These are phyloP conservation scores for Pionites leucogaster DNA, from an alignment of 2,113 vertebrate genomes.

Conservation along the genomic window DNA sequence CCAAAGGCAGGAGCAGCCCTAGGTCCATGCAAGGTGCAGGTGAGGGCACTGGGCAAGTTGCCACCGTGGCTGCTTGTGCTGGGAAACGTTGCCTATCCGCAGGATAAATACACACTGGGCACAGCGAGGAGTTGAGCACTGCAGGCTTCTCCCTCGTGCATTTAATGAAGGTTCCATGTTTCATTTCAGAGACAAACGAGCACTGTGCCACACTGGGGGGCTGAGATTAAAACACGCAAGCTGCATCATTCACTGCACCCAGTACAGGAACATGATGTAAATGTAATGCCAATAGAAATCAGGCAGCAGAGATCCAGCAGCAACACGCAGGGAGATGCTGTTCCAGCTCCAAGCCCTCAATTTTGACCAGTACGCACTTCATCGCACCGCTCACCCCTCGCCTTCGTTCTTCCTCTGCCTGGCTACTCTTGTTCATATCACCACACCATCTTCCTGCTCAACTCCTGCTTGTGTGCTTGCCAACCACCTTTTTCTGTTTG, in stretches of 20 bases:
- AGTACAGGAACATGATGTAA: background rate
- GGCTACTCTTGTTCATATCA: background rate
- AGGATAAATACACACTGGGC: slow-evolving; percentile 1
- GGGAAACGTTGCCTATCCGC: background rate
- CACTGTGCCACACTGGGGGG: slow-evolving; percentile 33
- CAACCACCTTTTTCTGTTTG: background rate
- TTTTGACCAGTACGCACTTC: background rate
- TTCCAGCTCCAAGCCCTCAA: background rate
- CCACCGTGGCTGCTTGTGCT: background rate
- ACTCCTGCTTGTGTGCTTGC: background rate
- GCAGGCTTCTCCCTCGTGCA: slow-evolving; percentile 35
- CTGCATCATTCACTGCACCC: slow-evolving; percentile 30
- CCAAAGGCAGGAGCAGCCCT: background rate
- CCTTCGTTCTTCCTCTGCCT: background rate
- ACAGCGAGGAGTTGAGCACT: background rate
- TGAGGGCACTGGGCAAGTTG: background rate
- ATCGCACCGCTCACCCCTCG: background rate
- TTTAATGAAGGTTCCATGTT: slow-evolving; percentile 70
- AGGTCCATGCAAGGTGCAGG: background rate
- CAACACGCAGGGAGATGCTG: background rate
- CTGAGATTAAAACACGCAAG: background rate
- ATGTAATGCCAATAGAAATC: slow-evolving; percentile 12
- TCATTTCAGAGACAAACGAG: slow-evolving; percentile 69
- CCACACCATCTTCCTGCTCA: background rate
- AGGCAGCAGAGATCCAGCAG: background rate